Conservation (phyloP, 2,888 invertebrate species). For the Onthophagus sagittarius region DNA sequence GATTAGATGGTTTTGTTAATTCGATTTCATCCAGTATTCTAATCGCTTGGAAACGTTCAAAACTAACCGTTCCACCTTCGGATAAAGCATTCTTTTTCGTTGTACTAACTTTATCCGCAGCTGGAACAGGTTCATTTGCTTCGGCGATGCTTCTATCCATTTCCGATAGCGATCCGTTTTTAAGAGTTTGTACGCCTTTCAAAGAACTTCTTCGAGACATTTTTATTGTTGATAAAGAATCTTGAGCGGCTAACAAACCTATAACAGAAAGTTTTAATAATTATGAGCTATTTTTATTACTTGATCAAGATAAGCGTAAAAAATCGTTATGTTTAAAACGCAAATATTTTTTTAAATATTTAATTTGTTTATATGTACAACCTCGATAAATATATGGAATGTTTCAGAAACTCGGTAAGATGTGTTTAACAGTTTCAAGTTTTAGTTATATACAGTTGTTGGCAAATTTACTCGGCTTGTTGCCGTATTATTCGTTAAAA, state of each 20-base stretch:
- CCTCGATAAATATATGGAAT: no score
- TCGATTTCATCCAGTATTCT: slow-evolving; percentile 18
- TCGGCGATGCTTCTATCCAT: slow-evolving; percentile 9
- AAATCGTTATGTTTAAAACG: background rate
- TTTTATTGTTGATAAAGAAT: slow-evolving; percentile 32
- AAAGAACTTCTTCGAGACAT: slow-evolving; percentile 21
- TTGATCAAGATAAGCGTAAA: background rate
- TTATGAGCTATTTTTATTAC: background rate
- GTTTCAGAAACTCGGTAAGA: no score
- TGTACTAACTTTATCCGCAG: background rate
- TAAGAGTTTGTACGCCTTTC: background rate
- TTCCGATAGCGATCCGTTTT: slow-evolving; percentile 13
- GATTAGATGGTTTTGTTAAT: slow-evolving; percentile 12
- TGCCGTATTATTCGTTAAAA: no score
- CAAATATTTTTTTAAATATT: no score
- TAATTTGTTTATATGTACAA: no score
- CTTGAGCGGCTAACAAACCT: slow-evolving; percentile 30
- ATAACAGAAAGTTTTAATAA: background rate
- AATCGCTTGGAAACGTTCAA: slow-evolving; percentile 19
- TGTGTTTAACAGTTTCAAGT: no score
- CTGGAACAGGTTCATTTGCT: slow-evolving; percentile 14
- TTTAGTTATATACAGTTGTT: no score
- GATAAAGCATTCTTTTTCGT: background rate
- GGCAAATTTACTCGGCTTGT: no score
- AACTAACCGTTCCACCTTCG: slow-evolving; percentile 18